Base-by-base conservation (phyloP, 2,797 vertebrate species). In the Tapera naevia region DNA sequence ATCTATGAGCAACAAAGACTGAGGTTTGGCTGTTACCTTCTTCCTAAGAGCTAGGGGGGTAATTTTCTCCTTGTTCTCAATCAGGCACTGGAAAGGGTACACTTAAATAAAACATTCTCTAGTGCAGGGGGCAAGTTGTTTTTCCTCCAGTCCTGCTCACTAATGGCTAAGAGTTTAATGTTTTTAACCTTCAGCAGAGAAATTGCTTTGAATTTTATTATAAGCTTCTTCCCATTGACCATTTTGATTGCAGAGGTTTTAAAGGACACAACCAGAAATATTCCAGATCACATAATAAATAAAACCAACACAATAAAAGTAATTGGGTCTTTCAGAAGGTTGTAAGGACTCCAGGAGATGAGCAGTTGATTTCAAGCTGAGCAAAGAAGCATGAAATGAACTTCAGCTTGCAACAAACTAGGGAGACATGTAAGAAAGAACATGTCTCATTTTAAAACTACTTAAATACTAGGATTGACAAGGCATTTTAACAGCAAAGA, bases 321-420 rank as follows among this genome's bases (percentile, higher is more conserved):
- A 89, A 84, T 74, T 28, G 76, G 23, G 19, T 73, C 60, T 80
- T 85, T 79, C 45, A 70, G 58, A 90, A 84, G 60, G 33, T 39
- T 84, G 13, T 15, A 72, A 76, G 56, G 46, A 87, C 70, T 90
- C 48, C 60, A 88, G 73, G 51, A 93, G 91, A 95, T 65, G 43
- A 93, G 89, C 80, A 93, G 89, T 85, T 95, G 65, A 71, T 88
- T 92, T 80, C 80, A 90, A 94, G 85, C 56, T 95, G 86, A 94
- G 82, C 60, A 88, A 9, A 95, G 37, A 91, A 90, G 78, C 76
- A 84, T 80, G 71, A 91, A 84, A 94, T 67, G 57, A 92, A 86
- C 39, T 89, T 88, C 60, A 85, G 39, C 57, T 90, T 82, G 70
- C 56, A 95, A 64, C 51, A 79, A 90, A 82, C 60, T 41, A 66